Conservation (phyloP, 2,797 vertebrate species). For the Muraenolepis orangiensis region DNA sequence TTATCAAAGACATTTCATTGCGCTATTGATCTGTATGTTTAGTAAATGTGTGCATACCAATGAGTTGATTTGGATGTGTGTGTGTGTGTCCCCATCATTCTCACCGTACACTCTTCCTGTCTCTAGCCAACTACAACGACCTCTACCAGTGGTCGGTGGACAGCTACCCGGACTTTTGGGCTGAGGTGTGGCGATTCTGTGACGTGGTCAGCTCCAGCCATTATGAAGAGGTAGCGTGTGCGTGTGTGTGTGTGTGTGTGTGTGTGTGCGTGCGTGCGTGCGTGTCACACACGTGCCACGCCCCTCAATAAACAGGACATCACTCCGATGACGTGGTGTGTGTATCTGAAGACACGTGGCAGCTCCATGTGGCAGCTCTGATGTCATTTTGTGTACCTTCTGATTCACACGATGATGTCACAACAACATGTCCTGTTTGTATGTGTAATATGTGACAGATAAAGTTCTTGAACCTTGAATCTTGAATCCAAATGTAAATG, state of each 20-base stretch:
- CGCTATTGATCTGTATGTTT: not conserved
- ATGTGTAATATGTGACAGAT: too few relatives aligned
- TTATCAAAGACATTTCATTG: not conserved
- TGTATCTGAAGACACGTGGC: not conserved
- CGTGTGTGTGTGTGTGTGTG: not conserved
- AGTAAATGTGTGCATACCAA: not conserved
- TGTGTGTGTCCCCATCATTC: too few relatives aligned
- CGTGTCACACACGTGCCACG: not conserved
- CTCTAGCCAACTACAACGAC: slow-evolving; percentile 85
- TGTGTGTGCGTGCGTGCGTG: too few relatives aligned
- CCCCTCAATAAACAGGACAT: not conserved
- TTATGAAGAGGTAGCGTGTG: slow-evolving; percentile 85
- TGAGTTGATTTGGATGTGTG: not conserved
- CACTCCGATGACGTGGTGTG: not conserved
- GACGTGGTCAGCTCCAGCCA: slow-evolving; percentile 79
- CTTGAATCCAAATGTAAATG: not conserved
- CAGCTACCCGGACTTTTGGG: slow-evolving; percentile 89
- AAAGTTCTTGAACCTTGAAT: too few relatives aligned
- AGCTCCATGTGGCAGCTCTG: not conserved
- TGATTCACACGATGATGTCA: not conserved
- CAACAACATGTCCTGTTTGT: too few relatives aligned
- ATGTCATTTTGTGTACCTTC: not conserved
- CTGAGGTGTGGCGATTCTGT: slow-evolving; percentile 89
- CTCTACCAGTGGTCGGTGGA: slow-evolving; percentile 93
- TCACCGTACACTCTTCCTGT: slow-evolving; percentile 8